Evolutionary conservation across 92 coral and sea anemone species (phyloP), one percentile per base, ranked within the genome.

Genomic region (Actinostola sp.): DNA sequence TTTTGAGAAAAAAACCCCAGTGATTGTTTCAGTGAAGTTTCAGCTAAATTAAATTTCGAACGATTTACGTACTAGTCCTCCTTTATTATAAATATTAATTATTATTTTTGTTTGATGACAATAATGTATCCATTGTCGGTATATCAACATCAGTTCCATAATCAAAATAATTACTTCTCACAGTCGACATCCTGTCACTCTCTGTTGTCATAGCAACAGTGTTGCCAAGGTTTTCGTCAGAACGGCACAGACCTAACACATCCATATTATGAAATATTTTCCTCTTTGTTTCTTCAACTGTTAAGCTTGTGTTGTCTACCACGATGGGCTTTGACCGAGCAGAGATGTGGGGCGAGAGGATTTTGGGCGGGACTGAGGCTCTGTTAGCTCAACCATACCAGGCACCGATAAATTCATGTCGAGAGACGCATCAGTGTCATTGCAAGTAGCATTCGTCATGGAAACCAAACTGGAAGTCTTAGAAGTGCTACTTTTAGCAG

Each of bases 101-200:
- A 48, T 48, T 17, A 52, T 52, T 57, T 57, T 26, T n/a, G n/a
- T 67, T 29, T 13, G 58, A 31, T 24, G n/a, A n/a, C n/a, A n/a
- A n/a, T n/a, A n/a, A n/a, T n/a, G n/a, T n/a, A n/a, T 57, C 43
- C 66, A 71, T 57, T 5, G 77, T 55, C 2, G 79, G 71, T 30
- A 48, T 44, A 10, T 90, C 93, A 26, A 80, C 82, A 31, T 90
- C 97, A 50, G 88, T 88, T 30, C 97, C 97, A 90, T 90, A 90
- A 65, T 90, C 97, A 83, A 90, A 90, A 45, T 88, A 90, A 75
- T 90, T 84, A 23, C 79, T 89, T 54, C 97, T 85, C 28, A 90
- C 93, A 38, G 97, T 90, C 9, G 90, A 79, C 68, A 17, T 81
- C 17, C 30, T 50, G 3, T 48, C 63, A 34, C 8, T 53, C 3